Conservation (phyloP, 2,797 vertebrate genomes). For the Vespertilio murinus region DNA sequence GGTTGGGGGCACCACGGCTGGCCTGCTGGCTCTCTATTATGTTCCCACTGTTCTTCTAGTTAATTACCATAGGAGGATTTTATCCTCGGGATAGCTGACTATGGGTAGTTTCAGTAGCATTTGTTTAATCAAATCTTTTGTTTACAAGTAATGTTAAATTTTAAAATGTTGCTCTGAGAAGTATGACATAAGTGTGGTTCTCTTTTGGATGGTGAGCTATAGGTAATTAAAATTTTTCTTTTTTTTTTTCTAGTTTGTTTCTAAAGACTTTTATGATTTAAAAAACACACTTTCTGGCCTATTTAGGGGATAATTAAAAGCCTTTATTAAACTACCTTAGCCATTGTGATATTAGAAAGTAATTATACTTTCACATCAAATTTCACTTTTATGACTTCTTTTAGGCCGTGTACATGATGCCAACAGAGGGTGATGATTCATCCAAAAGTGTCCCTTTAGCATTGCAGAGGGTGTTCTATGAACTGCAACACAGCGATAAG, state of each 20-base stretch:
- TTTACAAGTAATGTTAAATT: not conserved
- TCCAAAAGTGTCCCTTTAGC: slow-evolving; percentile 99
- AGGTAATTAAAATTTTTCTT: not conserved
- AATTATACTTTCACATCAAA: not conserved
- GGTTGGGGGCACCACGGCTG: not conserved
- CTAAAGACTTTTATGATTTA: not conserved
- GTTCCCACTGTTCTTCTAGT: not conserved
- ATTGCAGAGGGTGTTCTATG: slow-evolving; percentile 98
- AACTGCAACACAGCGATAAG: slow-evolving; percentile 98
- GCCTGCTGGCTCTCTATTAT: not conserved
- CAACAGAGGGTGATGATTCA: slow-evolving; percentile 98
- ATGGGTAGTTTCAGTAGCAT: not conserved
- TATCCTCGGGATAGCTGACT: not conserved
- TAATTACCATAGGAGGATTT: fast-evolving
- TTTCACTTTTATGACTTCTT: slow-evolving; percentile 59
- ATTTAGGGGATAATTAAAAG: not conserved
- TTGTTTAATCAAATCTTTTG: not conserved
- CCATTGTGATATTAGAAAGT: not conserved
- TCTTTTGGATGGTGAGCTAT: not conserved
- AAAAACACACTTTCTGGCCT: not conserved
- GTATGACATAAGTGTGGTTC: not conserved
- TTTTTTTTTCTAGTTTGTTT: not conserved
- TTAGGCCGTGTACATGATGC: slow-evolving; percentile 99
- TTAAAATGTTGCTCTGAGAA: not conserved
- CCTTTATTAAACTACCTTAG: not conserved